These are phyloP conservation scores for Ashinkailepas kermadecensis DNA, from an alignment of 2,888 invertebrate species.

Conservation along the genomic window DNA sequence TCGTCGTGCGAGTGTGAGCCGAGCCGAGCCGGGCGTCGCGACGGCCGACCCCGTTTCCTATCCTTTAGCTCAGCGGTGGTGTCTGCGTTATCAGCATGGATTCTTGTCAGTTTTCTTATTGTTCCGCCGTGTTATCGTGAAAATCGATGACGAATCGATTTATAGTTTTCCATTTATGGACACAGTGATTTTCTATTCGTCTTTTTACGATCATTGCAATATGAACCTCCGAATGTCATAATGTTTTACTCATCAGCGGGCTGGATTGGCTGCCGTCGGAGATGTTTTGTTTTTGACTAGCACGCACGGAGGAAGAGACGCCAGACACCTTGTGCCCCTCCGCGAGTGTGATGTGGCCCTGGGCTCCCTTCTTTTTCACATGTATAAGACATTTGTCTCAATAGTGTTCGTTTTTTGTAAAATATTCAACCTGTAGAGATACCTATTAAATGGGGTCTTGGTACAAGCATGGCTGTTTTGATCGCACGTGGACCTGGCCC, in stretches of 20 bases:
- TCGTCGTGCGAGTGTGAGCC: not conserved
- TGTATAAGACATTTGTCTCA: conserved; percentile 20
- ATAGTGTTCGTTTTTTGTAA: conserved; percentile 22
- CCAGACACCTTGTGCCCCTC: not conserved
- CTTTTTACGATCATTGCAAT: conserved; percentile 22
- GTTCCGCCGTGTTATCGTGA: conserved; percentile 1
- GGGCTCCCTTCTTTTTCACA: conserved; percentile 17
- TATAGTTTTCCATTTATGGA: conserved; percentile 21
- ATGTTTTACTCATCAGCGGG: conserved; percentile 17
- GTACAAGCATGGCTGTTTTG: not conserved
- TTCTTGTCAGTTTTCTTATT: conserved; percentile 17
- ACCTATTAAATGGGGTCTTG: conserved; percentile 24
- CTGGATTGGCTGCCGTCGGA: not conserved
- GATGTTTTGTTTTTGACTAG: conserved; percentile 1
- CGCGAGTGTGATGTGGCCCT: not conserved
- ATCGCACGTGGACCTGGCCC: not conserved
- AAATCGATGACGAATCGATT: conserved; percentile 15
- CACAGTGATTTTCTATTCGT: conserved; percentile 21
- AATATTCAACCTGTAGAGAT: conserved; percentile 23
- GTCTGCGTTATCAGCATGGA: conserved; percentile 13
- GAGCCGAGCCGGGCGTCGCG: not conserved
- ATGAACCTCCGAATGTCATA: conserved; percentile 20
- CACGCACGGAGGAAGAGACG: not conserved
- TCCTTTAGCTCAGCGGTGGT: conserved; percentile 17
- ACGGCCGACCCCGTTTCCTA: not conserved